These are phyloP conservation scores for Calameuta filiformis DNA, from an alignment of 2,888 invertebrate genomes.

Conservation along the genomic window DNA sequence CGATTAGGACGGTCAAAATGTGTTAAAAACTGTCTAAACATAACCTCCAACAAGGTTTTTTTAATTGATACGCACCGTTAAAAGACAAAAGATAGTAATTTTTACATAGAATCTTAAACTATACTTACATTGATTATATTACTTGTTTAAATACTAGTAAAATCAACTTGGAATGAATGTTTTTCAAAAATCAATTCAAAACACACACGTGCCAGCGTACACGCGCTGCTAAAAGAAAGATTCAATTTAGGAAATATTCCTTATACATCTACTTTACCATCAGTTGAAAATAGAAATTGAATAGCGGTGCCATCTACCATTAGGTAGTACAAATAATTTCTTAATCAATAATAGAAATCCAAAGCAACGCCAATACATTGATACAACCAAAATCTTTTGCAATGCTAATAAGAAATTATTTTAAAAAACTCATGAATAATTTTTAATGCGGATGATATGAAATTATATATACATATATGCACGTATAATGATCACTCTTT, in stretches of 20 bases:
- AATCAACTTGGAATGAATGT: background rate
- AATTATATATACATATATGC: too few relatives aligned
- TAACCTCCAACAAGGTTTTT: background rate
- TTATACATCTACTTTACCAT: background rate
- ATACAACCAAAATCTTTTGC: background rate
- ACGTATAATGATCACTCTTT: background rate
- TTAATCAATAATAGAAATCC: background rate
- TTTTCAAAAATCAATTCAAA: background rate
- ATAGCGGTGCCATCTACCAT: background rate
- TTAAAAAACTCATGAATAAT: too few relatives aligned
- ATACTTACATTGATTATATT: background rate
- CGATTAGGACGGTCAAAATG: background rate
- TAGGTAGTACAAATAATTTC: background rate
- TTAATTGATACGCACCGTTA: background rate
- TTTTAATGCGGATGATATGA: background rate
- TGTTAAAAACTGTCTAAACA: background rate
- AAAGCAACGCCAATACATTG: background rate
- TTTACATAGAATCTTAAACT: background rate
- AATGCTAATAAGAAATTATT: too few relatives aligned
- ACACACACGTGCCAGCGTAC: background rate
- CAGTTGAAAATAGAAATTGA: background rate
- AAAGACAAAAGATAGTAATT: background rate
- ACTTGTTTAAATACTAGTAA: background rate
- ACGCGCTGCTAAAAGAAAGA: background rate
- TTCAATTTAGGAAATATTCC: background rate